Percentiles rank a stretch among this genome's conserved stretches.
Conservation (phyloP, 2,113 vertebrate genomes). For the Syngnathus scovelli region DNA sequence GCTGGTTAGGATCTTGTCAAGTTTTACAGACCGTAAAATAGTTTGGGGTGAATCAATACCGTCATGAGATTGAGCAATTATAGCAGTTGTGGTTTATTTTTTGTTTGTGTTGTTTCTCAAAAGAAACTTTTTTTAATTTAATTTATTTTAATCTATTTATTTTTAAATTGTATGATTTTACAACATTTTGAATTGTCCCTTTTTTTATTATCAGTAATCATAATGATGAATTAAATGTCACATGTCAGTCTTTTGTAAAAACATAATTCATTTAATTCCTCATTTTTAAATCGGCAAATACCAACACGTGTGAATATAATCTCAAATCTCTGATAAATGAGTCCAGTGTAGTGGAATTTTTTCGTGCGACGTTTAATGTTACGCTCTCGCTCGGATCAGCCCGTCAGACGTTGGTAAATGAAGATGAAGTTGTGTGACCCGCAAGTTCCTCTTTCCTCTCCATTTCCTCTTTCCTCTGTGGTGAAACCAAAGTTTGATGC, state of each 20-base stretch:
- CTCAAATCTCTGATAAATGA: background rate
- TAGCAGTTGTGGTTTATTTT: background rate
- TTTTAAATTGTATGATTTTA: too few relatives aligned
- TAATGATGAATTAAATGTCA: too few relatives aligned
- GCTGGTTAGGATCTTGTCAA: background rate
- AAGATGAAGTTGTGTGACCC: slow-evolving; percentile 28
- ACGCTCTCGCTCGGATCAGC: background rate
- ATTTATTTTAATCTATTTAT: too few relatives aligned
- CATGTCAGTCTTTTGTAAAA: slow-evolving; percentile 20
- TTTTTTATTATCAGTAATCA: too few relatives aligned
- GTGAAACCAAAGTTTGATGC: slow-evolving; percentile 25
- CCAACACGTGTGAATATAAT: background rate
- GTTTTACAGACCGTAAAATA: background rate
- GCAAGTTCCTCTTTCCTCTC: slow-evolving; percentile 16
- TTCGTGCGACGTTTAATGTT: slow-evolving; percentile 24
- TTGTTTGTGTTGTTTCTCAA: background rate
- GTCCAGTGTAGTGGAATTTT: slow-evolving; percentile 1
- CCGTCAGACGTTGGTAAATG: slow-evolving; percentile 23
- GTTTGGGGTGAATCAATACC: background rate
- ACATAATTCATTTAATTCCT: slow-evolving; percentile 33
- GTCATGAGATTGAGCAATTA: background rate
- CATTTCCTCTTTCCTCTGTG: slow-evolving; percentile 7
- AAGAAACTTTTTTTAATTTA: too few relatives aligned
- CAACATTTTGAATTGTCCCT: too few relatives aligned
- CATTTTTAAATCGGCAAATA: background rate